A percentile compares a stretch with the other conserved stretches of the same genome.
Conservation (phyloP, 2,888 invertebrate genomes). For the Parnassius smintheus region DNA sequence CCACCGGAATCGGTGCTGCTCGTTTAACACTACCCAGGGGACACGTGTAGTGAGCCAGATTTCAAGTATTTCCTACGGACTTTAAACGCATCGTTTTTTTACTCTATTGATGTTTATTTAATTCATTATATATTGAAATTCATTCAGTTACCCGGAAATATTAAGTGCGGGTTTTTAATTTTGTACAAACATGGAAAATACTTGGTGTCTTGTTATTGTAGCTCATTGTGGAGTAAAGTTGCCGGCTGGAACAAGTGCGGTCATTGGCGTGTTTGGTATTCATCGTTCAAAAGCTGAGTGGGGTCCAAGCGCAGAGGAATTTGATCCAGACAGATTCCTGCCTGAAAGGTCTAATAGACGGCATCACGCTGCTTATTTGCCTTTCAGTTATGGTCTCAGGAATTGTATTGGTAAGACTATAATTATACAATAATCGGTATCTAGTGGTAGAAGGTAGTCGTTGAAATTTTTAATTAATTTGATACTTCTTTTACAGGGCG, state of each 20-base stretch:
- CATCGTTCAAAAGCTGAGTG: constrained; percentile 77
- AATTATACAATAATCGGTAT: too few relatives aligned
- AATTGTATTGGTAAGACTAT: constrained; percentile 64
- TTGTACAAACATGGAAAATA: too few relatives aligned
- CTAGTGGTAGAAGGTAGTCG: too few relatives aligned
- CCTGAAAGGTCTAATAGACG: constrained; percentile 68
- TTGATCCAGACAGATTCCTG: constrained; percentile 82
- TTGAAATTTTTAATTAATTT: not conserved
- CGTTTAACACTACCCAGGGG: too few relatives aligned
- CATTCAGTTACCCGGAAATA: too few relatives aligned
- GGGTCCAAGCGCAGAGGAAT: constrained; percentile 78
- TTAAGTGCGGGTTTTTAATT: too few relatives aligned
- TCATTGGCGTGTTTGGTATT: constrained; percentile 64
- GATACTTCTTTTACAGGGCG: constrained; percentile 49
- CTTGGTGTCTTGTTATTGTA: constrained; percentile 33
- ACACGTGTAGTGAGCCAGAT: too few relatives aligned
- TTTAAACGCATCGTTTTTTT: too few relatives aligned
- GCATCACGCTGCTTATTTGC: constrained; percentile 70
- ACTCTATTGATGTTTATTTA: too few relatives aligned
- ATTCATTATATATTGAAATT: too few relatives aligned
- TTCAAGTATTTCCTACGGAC: too few relatives aligned
- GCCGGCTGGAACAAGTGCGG: constrained; percentile 68
- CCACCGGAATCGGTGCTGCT: too few relatives aligned
- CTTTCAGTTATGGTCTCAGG: constrained; percentile 74
- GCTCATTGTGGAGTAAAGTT: constrained; percentile 62